A percentile compares a stretch with the other conserved stretches of the same genome.
Evolutionary conservation across 2,888 invertebrate genomes (phyloP).

Genomic region (Neoitamus cyanurus): DNA sequence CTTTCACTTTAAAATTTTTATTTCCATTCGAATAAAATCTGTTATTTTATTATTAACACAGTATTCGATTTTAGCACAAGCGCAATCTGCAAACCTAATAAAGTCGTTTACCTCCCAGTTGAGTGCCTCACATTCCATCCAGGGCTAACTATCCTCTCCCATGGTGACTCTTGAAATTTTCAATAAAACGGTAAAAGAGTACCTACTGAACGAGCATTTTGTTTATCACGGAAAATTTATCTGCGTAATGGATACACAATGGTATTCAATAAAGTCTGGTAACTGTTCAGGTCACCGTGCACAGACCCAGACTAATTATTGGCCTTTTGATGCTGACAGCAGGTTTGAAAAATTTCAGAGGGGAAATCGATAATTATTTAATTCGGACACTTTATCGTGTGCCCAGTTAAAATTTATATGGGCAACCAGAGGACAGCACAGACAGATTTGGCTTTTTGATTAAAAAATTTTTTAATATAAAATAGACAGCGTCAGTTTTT

Average conservation of each 20-base stretch:
- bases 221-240: not conserved
- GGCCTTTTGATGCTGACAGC: not conserved
- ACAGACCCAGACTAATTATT: not conserved
- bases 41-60: not conserved
- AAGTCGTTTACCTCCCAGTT: not conserved
- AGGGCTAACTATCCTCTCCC: not conserved
- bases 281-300: not conserved
- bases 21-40: too few relatives aligned
- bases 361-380: slow-evolving; percentile 21
- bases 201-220: not conserved
- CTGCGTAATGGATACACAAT: not conserved
- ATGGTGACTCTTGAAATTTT: not conserved
- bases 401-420: not conserved
- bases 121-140: not conserved
- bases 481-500: not conserved
- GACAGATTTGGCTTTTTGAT: slow-evolving; percentile 1
- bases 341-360: not conserved
- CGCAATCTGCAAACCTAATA: not conserved
- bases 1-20: too few relatives aligned
- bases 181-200: not conserved
- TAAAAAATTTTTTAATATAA: not conserved
- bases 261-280: not conserved
- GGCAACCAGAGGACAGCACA: not conserved
- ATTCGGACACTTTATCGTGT: slow-evolving; percentile 4
- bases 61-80: not conserved